Conservation (phyloP, 2,113 vertebrate species). For the Pachycephala philippinensis region DNA sequence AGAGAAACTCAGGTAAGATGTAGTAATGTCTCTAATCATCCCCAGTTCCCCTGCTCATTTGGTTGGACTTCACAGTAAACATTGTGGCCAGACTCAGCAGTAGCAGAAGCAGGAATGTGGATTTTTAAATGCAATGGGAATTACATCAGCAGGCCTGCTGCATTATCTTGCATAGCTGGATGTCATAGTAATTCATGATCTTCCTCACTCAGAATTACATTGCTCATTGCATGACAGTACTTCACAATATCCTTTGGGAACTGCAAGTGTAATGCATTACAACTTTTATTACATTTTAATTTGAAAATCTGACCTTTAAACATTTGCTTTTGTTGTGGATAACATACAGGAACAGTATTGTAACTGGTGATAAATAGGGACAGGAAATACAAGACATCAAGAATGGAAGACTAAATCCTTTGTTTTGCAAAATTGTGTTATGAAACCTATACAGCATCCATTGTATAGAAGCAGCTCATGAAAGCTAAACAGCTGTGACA, state of each 20-base stretch:
- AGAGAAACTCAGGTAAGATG: slow-evolving; percentile 84
- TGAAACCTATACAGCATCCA: not conserved
- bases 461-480: not conserved
- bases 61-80: not conserved
- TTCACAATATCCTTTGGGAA: not conserved
- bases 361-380: not conserved
- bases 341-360: not conserved
- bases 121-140: not conserved
- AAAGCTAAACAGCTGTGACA: not conserved
- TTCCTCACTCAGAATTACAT: not conserved
- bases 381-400: not conserved
- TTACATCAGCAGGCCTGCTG: not conserved
- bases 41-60: not conserved
- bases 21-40: not conserved
- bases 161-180: not conserved
- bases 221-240: not conserved
- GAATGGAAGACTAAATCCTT: not conserved
- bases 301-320: slow-evolving; percentile 3
- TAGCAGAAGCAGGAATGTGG: not conserved
- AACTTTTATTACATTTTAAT: slow-evolving; percentile 17
- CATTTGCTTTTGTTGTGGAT: not conserved
- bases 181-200: not conserved
- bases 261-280: not conserved
- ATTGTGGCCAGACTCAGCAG: not conserved
- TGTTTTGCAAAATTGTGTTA: not conserved